A percentile compares a stretch with the other conserved stretches of the same genome.
Evolutionary conservation across 2,113 vertebrate species (phyloP).

Genomic region (Mionectes macconnelli): DNA sequence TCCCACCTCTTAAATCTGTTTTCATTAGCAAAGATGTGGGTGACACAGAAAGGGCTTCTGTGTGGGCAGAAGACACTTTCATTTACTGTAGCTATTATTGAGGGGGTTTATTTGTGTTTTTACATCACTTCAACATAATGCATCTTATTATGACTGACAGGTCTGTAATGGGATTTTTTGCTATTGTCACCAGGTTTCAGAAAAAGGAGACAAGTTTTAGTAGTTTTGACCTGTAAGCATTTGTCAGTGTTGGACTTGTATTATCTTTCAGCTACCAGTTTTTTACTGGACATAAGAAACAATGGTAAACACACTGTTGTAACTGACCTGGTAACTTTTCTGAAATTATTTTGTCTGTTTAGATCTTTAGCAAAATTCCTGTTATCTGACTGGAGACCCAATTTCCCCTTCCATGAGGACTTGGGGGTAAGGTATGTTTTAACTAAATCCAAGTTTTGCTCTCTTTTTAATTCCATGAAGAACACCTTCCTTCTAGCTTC

Average conservation of each 20-base stretch:
- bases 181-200: conserved; percentile 42
- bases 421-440: background rate
- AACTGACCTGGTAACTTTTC: conserved; percentile 30
- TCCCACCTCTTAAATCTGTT: conserved; percentile 65
- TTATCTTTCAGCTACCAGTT: conserved; percentile 29
- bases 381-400: background rate
- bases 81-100: conserved; percentile 36
- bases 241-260: conserved; percentile 38
- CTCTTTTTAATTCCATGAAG: background rate
- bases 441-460: background rate
- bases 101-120: conserved; percentile 55
- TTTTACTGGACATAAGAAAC: conserved; percentile 47
- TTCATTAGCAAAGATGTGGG: conserved; percentile 65
- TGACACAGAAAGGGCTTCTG: background rate
- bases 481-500: background rate
- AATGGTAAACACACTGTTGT: conserved; percentile 20
- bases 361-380: conserved; percentile 5
- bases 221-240: conserved; percentile 34
- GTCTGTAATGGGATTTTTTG: conserved; percentile 53
- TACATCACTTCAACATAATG: conserved; percentile 26
- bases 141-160: conserved; percentile 59
- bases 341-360: conserved; percentile 47
- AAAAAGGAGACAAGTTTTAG: conserved; percentile 32
- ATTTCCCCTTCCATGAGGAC: background rate
- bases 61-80: background rate